Base-by-base conservation (phyloP, 2,113 vertebrate species). In the Phylloscopus trochilus region DNA sequence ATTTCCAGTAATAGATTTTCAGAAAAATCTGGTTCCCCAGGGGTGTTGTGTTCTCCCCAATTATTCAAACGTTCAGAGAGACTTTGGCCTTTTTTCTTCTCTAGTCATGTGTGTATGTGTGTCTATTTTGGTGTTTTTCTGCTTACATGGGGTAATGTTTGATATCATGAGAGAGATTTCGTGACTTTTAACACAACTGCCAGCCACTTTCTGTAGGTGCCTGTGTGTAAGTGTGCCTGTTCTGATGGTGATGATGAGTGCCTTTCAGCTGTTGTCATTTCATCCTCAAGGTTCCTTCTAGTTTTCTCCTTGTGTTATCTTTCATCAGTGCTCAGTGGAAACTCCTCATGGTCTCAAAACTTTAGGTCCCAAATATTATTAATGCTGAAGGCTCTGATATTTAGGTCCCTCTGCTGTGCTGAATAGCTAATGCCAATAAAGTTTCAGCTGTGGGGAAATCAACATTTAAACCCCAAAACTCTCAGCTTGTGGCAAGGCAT, bases 1-100 rank as follows among this genome's bases (percentile, higher is more conserved):
- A 93, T 64, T 63, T 90, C 35, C 74, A 92, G 69, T 51, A 88
- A 88, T 60, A 96, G 60, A 70, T 91, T 62, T 88, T 90, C 68
- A 90, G 72, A 85, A 72, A 95, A 92, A 75, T 16, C 30, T 26
- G 67, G 18, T 21, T 68, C 59, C 76, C 51, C 58, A 21, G 31
- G 52, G 62, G 37, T 53, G 62, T 69, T 75, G 56, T 63, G 12
- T 51, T 26, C 89, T 84, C 78, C 47, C 35, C 68, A 89, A 70
- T 88, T 93, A 90, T 49, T 49, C 0, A 0, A 79, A 91, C 22
- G 3, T 60, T 83, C 72, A 60, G 74, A 67, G 47, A 60, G 22
- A 46, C 28, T 39, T 76, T 10, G 80, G 73, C 33, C n/a, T 83
- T 89, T 72, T 53, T 56, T n/a, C 22, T 83, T 44, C 14, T 17